These are phyloP conservation scores for Vombatus ursinus DNA, from an alignment of 2,113 vertebrate genomes.

Conservation along the genomic window DNA sequence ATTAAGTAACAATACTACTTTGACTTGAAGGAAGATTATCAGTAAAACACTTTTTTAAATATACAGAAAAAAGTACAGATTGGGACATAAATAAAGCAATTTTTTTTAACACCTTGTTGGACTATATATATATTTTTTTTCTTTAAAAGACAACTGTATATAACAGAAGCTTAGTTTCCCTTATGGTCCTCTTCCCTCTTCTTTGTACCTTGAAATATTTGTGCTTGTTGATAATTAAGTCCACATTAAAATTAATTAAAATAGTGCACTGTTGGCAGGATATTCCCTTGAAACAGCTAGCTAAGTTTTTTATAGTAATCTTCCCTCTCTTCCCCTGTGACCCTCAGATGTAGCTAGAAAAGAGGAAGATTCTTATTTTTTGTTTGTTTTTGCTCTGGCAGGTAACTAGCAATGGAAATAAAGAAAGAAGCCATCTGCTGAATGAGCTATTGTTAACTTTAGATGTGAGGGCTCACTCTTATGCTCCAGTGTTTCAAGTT, in stretches of 20 bases:
- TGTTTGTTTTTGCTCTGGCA: constrained; percentile 16
- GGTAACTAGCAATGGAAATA: constrained; percentile 37
- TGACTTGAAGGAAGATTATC: not conserved
- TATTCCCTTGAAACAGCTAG: constrained; percentile 61
- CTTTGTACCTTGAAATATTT: not conserved
- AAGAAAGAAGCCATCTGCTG: constrained; percentile 46
- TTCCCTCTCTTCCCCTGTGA: constrained; percentile 32
- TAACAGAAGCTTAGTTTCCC: not conserved
- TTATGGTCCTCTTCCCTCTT: not conserved
- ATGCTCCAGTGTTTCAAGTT: not conserved
- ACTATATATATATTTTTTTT: not conserved
- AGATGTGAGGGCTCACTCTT: not conserved
- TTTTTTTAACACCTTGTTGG: not conserved
- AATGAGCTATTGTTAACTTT: constrained; percentile 43
- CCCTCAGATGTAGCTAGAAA: constrained; percentile 62
- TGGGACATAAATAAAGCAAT: not conserved
- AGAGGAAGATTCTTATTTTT: constrained; percentile 36
- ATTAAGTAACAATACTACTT: not conserved
- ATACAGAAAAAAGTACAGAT: not conserved
- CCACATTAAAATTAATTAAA: not conserved
- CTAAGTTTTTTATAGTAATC: constrained; percentile 72
- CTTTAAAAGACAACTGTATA: not conserved
- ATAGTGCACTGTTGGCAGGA: constrained; percentile 44
- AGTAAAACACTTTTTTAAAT: not conserved
- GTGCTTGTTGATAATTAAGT: not conserved